Base-by-base conservation (phyloP, 2,113 vertebrate genomes). In the Ictidomys tridecemlineatus region DNA sequence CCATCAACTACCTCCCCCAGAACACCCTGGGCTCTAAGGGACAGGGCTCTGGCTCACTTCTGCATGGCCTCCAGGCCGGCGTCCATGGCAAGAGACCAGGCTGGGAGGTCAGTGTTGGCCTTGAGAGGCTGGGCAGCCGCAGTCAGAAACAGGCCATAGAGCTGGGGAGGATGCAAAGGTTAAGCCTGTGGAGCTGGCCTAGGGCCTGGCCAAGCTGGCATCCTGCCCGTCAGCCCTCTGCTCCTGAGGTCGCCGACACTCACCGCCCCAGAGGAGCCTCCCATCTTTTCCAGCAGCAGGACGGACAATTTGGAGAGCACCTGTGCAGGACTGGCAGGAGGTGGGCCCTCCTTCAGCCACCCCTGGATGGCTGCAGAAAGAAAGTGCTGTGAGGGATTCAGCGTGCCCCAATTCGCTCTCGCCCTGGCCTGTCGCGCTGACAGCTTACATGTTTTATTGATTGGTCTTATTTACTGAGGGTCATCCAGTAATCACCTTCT, bases 141-240 rank as follows among this genome's bases (percentile, higher is more conserved):
- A 0, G 99, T 99, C 98, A 99, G 98, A 97, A 99, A 99, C 34
- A 99, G 98, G 96, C 99, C 99, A 0, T 99, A 99, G 73, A 99
- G 97, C 99, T 99, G 96, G 73, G 86, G 96, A 73, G 70, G 95
- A 53, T 42, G 1, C 0, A 53, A 42, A 48, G 1, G 5, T 34
- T 90, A n/a, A 92, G 77, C 72, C 24, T 26, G 2, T 0, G 6
- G 51, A 51, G 45, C 39, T 26, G 73, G 67, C 79, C n/a, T 4
- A 11, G 80, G 34, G n/a, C 91, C 51, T 4, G 6, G 67, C 77
- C 74, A 37, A 0, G 8, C 65, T 0, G 3, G 63, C 28, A 30
- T 8, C 51, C 65, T 22, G 39, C 42, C 17, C 24, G 24, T 28
- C 67, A 28, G 85, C 72, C 45, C 24, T 17, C 1, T 10, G 9